phyloP scores from a whole-genome alignment of 2,888 invertebrate species.

The Hyposoter didymator region DNA sequence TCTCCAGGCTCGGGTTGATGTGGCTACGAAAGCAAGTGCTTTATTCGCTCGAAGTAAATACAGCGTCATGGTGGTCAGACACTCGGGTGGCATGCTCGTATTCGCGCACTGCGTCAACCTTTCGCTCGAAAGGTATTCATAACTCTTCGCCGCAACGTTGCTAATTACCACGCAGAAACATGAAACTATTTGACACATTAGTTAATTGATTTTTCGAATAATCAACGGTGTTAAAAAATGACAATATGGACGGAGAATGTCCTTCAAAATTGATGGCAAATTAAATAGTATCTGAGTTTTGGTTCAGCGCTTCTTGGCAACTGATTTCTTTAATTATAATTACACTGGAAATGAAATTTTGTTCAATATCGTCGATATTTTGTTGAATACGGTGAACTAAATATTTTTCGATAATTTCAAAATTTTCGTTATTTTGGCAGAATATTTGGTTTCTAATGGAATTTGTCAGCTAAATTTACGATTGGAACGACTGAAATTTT shows the following conservation, averaged over 20 bases:
- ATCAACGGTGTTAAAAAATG: neutral
- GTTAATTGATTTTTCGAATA: neutral
- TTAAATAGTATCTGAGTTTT: neutral
- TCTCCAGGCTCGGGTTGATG: conserved; percentile 2
- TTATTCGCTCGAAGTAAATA: conserved; percentile 55
- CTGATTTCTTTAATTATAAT: neutral
- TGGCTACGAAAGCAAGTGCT: neutral
- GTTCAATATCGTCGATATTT: no score
- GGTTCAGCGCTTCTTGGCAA: neutral
- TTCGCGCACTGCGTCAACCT: conserved; percentile 9
- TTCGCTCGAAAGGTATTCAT: conserved; percentile 23
- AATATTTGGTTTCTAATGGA: no score
- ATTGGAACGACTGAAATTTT: no score
- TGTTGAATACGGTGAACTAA: no score
- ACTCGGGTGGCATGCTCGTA: conserved; percentile 37
- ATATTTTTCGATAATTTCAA: no score
- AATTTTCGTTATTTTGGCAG: no score
- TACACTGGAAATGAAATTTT: no score
- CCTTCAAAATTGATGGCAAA: neutral
- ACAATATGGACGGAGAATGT: neutral
- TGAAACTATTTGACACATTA: conserved; percentile 12
- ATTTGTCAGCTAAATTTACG: no score
- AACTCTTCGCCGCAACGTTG: conserved; percentile 13
- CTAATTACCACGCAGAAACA: conserved; percentile 35
- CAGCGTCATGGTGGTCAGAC: conserved; percentile 59